A percentile compares a stretch with the other conserved stretches of the same genome.
phyloP scores from a whole-genome alignment of 2,888 invertebrate genomes.

The Acanthosepion pharaonis region DNA sequence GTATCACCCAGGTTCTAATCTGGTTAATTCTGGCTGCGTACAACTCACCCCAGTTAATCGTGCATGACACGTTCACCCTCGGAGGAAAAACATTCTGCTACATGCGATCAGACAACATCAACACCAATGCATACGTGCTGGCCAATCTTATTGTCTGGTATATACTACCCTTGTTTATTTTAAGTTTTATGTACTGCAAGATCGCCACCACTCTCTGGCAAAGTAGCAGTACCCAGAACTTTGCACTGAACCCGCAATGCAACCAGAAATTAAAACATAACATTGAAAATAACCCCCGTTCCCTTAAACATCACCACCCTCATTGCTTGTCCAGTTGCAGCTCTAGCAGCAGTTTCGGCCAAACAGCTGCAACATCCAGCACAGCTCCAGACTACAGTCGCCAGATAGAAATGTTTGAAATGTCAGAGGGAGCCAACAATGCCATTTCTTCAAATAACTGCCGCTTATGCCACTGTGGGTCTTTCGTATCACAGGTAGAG shows the following conservation, averaged over 20 bases:
- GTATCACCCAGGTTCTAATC: constrained; percentile 85
- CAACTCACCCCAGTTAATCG: constrained; percentile 88
- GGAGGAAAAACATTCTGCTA: constrained; percentile 49
- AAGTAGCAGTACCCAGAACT: constrained; percentile 68
- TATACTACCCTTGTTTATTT: constrained; percentile 84
- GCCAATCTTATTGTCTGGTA: constrained; percentile 89
- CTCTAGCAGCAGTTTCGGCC: not conserved
- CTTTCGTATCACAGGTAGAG: not conserved
- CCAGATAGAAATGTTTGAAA: not conserved
- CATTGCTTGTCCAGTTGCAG: not conserved
- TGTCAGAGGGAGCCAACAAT: not conserved
- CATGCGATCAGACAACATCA: constrained; percentile 49
- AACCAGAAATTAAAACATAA: not conserved
- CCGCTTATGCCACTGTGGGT: not conserved
- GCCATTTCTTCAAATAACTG: constrained; percentile 48
- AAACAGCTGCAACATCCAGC: not conserved
- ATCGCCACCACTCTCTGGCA: constrained; percentile 89
- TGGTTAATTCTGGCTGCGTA: constrained; percentile 89
- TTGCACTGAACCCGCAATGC: not conserved
- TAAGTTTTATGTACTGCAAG: constrained; percentile 85
- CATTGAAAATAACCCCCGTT: not conserved
- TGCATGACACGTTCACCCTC: constrained; percentile 83
- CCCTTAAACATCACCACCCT: not conserved
- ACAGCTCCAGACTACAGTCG: not conserved
- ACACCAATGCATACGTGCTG: constrained; percentile 80